Percentiles rank a stretch among this genome's conserved stretches.
phyloP scores from a whole-genome alignment of 2,888 invertebrate species.

The Leptinotarsa tumamoca region DNA sequence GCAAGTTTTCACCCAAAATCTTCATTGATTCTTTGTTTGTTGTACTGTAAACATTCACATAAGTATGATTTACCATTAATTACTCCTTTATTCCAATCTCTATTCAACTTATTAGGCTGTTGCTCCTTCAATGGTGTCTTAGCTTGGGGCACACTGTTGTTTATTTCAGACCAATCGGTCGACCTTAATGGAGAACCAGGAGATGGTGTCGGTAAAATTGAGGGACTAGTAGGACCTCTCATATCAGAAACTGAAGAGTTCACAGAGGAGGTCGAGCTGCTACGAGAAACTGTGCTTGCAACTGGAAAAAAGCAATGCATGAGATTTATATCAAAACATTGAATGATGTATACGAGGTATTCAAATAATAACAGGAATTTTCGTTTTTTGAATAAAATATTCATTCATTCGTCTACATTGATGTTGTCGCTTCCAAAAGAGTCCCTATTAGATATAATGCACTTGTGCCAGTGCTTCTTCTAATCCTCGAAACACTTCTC shows the following conservation, averaged over 20 bases:
- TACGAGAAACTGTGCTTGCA: constrained; percentile 70
- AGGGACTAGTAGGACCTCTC: constrained; percentile 60
- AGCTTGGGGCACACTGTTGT: constrained; percentile 62
- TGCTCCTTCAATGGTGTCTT: constrained; percentile 69
- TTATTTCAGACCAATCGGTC: constrained; percentile 70
- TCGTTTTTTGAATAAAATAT: no score
- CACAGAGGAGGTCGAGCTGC: constrained; percentile 75
- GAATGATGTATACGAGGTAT: no score
- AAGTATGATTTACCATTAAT: constrained; percentile 47
- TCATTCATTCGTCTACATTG: no score
- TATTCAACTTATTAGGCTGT: constrained; percentile 60
- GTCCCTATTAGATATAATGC: no score
- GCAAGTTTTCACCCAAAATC: no score
- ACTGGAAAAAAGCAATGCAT: constrained; percentile 39
- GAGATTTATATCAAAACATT: not conserved
- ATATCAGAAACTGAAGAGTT: constrained; percentile 70
- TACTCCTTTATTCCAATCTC: constrained; percentile 59
- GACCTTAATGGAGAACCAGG: constrained; percentile 65
- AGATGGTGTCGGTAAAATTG: constrained; percentile 60
- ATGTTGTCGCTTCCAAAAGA: no score
- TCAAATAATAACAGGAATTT: no score
- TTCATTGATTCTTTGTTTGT: no score
- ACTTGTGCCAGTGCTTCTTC: no score
- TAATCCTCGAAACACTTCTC: no score
- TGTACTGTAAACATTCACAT: not conserved